These are phyloP conservation scores for Drosophila lowei DNA, from an alignment of 1,140 invertebrate genomes.

Conservation along the genomic window DNA sequence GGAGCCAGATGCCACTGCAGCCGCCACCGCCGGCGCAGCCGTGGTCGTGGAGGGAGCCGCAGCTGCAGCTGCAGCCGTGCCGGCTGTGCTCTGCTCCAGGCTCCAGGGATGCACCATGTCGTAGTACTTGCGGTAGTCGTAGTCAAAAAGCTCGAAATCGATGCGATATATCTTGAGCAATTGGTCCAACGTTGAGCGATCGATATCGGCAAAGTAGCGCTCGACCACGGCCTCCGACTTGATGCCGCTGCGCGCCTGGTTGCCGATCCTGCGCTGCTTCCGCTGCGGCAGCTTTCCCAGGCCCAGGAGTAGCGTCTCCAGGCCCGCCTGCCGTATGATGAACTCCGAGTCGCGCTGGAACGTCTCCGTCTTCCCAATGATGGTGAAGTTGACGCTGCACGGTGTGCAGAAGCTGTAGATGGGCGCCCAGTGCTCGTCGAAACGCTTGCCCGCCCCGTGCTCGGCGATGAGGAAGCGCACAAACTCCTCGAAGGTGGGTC, in stretches of 20 bases:
- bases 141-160: slow-evolving; percentile 89
- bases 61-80: slow-evolving; percentile 1
- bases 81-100: slow-evolving; percentile 49
- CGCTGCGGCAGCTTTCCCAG: slow-evolving; percentile 84
- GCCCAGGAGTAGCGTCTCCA: slow-evolving; percentile 85
- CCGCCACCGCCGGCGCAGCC: not conserved
- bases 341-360: slow-evolving; percentile 87
- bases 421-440: slow-evolving; percentile 90
- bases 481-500: slow-evolving; percentile 89
- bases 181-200: slow-evolving; percentile 85
- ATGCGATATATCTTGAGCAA: slow-evolving; percentile 89
- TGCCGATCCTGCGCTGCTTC: slow-evolving; percentile 85
- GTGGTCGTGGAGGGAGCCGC: not conserved
- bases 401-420: slow-evolving; percentile 90
- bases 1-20: not conserved
- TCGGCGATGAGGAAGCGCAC: slow-evolving; percentile 85
- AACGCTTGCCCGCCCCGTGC: slow-evolving; percentile 83
- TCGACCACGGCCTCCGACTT: slow-evolving; percentile 85
- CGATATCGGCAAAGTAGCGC: slow-evolving; percentile 87
- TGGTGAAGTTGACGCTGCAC: slow-evolving; percentile 87
- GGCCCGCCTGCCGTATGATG: slow-evolving; percentile 86
- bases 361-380: slow-evolving; percentile 88
- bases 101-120: slow-evolving; percentile 83
- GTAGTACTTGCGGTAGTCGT: slow-evolving; percentile 85
- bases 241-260: slow-evolving; percentile 83